A percentile compares a stretch with the other conserved stretches of the same genome.
Evolutionary conservation across 2,113 vertebrate genomes (phyloP).

Genomic region (Ginglymostoma cirratum): DNA sequence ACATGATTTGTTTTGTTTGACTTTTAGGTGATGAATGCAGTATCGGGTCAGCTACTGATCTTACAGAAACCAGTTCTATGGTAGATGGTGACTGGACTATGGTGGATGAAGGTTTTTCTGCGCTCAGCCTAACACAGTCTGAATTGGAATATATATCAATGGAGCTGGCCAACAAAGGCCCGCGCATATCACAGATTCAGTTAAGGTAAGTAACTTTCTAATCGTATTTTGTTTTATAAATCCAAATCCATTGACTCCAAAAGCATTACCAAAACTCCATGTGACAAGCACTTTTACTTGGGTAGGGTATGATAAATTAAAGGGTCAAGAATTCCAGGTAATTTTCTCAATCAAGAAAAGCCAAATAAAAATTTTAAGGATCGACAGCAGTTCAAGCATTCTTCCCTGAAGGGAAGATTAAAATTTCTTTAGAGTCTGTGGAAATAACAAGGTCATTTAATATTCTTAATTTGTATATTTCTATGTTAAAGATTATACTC

Average conservation of each 20-base stretch:
- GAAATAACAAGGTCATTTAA: neutral
- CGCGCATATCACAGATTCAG: constrained; percentile 92
- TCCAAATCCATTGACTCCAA: neutral
- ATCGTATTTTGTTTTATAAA: neutral
- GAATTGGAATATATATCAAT: constrained; percentile 95
- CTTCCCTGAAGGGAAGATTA: neutral
- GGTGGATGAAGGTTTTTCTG: constrained; percentile 90
- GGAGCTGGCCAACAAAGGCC: constrained; percentile 92
- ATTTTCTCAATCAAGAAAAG: neutral
- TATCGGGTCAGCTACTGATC: constrained; percentile 90
- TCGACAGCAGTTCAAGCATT: neutral
- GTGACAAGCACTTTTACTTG: neutral
- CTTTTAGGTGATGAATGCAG: constrained; percentile 86
- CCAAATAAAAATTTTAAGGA: neutral
- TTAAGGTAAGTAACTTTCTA: constrained; percentile 68
- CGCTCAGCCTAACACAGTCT: constrained; percentile 80
- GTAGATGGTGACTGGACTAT: constrained; percentile 95
- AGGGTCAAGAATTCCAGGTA: neutral
- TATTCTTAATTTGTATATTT: neutral
- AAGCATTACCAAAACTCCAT: neutral
- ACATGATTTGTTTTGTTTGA: neutral
- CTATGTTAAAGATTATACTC: neutral
- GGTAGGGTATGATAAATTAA: neutral
- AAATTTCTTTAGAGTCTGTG: neutral
- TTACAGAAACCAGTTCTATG: constrained; percentile 95